Conservation (phyloP, 2,888 invertebrate genomes). For the Sycophila texana region DNA sequence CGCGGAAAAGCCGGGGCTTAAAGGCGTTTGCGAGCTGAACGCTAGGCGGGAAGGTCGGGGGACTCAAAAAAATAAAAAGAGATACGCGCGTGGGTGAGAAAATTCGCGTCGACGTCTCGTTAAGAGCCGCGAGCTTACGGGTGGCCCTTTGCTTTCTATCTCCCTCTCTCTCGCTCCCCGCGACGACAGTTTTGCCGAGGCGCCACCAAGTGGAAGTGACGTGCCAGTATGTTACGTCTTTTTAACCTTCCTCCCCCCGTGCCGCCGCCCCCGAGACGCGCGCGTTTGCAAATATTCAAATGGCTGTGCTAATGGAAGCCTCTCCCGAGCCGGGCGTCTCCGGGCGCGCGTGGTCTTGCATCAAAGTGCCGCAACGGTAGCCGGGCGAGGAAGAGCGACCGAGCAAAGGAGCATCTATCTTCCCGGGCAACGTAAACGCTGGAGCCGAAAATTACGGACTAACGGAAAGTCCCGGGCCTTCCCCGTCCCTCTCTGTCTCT, state of each 20-base stretch:
- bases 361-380: slow-evolving; percentile 67
- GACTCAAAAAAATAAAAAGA: no score
- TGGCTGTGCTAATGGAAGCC: slow-evolving; percentile 72
- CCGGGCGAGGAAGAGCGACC: slow-evolving; percentile 7
- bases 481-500: slow-evolving; percentile 27
- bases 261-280: slow-evolving; percentile 24
- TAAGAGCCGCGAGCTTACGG: background rate
- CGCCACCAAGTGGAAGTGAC: slow-evolving; percentile 67
- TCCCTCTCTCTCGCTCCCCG: slow-evolving; percentile 20
- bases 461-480: slow-evolving; percentile 64
- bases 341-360: slow-evolving; percentile 64
- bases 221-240: slow-evolving; percentile 73
- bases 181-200: slow-evolving; percentile 68
- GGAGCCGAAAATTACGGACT: slow-evolving; percentile 70
- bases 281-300: slow-evolving; percentile 75
- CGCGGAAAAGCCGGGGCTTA: no score
- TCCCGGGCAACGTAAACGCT: slow-evolving; percentile 65
- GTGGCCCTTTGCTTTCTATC: background rate
- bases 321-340: slow-evolving; percentile 39
- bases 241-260: slow-evolving; percentile 67
- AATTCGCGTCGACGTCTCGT: no score
- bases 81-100: no score
- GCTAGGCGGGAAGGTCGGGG: no score
- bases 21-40: no score
- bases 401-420: slow-evolving; percentile 70